Percentiles rank a stretch among this genome's conserved stretches.
Conservation (phyloP, 2,113 vertebrate genomes). For the Forbesichthys papilliferus region DNA sequence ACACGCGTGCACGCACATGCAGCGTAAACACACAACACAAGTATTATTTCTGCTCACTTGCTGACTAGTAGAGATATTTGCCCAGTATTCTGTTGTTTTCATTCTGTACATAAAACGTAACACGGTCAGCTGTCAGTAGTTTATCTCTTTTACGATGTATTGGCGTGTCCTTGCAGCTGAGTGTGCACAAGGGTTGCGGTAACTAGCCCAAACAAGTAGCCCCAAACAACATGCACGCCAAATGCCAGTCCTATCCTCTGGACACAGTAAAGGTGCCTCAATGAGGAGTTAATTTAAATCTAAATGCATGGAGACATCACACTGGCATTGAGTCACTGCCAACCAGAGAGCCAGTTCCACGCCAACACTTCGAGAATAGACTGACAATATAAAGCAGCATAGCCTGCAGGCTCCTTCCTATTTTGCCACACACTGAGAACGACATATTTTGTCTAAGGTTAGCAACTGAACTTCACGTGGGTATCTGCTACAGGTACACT, state of each 20-base stretch:
- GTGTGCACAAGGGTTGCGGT: background rate
- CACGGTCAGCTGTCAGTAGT: too few relatives aligned
- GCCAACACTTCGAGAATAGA: conserved; percentile 39
- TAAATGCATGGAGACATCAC: conserved; percentile 65
- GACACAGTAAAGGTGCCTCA: conserved; percentile 24
- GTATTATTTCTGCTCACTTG: background rate
- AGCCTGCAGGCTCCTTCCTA: conserved; percentile 35
- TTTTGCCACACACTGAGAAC: conserved; percentile 46
- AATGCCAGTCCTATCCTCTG: conserved; percentile 31
- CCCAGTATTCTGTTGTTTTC: too few relatives aligned
- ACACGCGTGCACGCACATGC: conserved; percentile 30
- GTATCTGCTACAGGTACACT: background rate
- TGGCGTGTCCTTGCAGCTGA: background rate
- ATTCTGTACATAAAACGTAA: too few relatives aligned
- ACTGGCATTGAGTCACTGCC: conserved; percentile 60
- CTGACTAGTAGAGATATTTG: too few relatives aligned
- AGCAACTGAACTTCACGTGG: conserved; percentile 17
- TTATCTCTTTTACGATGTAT: too few relatives aligned
- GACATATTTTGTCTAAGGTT: conserved; percentile 42
- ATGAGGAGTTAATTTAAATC: conserved; percentile 68
- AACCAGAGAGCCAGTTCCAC: conserved; percentile 53
- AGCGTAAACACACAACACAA: conserved; percentile 11
- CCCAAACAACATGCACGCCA: background rate
- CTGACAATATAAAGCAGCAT: conserved; percentile 53
- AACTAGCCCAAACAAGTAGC: conserved; percentile 4